phyloP scores from a whole-genome alignment of 1,140 invertebrate species.

The Calephelis nemesis region DNA sequence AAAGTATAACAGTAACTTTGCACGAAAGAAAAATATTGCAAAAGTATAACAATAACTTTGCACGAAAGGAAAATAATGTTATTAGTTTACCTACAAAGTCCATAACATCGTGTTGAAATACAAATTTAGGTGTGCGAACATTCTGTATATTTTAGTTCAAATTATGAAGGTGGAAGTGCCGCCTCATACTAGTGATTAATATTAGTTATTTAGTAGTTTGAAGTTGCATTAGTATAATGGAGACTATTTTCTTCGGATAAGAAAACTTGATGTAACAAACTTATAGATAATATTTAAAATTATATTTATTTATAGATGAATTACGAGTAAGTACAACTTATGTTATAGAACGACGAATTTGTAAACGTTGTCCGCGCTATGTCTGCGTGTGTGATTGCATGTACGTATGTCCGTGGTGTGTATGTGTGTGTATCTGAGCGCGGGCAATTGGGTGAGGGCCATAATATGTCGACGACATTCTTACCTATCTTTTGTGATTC shows the following conservation, averaged over 20 bases:
- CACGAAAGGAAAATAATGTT: too few species aligned
- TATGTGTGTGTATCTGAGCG: slow-evolving; percentile 12
- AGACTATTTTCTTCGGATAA: slow-evolving; percentile 28
- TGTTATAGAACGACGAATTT: slow-evolving; percentile 34
- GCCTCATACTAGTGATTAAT: neutral
- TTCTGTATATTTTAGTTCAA: too few species aligned
- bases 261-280: slow-evolving; percentile 28
- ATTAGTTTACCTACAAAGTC: too few species aligned
- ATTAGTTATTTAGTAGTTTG: slow-evolving; percentile 12
- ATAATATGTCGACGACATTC: slow-evolving; percentile 2
- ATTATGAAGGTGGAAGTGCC: too few species aligned
- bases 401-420: neutral
- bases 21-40: too few species aligned
- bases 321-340: slow-evolving; percentile 46
- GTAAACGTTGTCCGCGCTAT: slow-evolving; percentile 5
- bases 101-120: too few species aligned
- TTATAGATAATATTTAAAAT: slow-evolving; percentile 31
- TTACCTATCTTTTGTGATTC: slow-evolving; percentile 35
- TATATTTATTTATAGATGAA: slow-evolving; percentile 51
- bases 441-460: neutral
- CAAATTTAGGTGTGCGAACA: too few species aligned
- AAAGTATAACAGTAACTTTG: too few species aligned
- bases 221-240: slow-evolving; percentile 25
- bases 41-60: too few species aligned
- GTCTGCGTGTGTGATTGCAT: slow-evolving; percentile 11